These are phyloP conservation scores for Botia almorhae DNA, from an alignment of 2,797 vertebrate genomes.

Conservation along the genomic window DNA sequence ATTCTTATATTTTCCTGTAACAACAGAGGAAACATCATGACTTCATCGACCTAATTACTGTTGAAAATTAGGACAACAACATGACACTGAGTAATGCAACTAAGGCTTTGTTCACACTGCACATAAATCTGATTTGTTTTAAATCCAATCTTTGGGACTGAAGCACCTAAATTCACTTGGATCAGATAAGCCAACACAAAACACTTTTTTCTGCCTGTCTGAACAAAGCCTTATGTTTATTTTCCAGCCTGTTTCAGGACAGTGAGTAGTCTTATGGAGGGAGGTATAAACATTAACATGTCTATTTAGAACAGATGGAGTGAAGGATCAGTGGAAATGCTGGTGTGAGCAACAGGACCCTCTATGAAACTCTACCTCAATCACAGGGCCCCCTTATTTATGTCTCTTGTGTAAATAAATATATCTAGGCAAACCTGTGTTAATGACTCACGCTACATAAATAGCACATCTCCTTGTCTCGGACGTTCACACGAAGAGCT, in stretches of 20 bases:
- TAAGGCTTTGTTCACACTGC: too few relatives aligned
- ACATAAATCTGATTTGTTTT: too few relatives aligned
- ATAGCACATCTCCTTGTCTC: conserved; percentile 75
- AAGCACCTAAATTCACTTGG: too few relatives aligned
- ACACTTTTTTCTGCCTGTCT: background rate
- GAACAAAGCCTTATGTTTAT: conserved; percentile 24
- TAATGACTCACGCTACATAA: conserved; percentile 81
- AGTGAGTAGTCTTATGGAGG: conserved; percentile 12
- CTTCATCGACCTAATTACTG: too few relatives aligned
- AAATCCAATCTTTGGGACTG: too few relatives aligned
- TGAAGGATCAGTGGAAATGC: conserved; percentile 60
- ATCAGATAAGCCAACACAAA: too few relatives aligned
- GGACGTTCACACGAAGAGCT: conserved; percentile 63
- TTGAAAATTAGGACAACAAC: too few relatives aligned
- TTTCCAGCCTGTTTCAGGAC: conserved; percentile 36
- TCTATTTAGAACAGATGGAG: conserved; percentile 70
- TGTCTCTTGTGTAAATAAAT: conserved; percentile 85
- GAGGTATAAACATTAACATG: conserved; percentile 61
- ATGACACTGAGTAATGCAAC: too few relatives aligned
- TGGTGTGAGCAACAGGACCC: conserved; percentile 66
- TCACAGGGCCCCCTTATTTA: conserved; percentile 77
- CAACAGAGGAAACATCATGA: too few relatives aligned
- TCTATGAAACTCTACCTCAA: conserved; percentile 76
- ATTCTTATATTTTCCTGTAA: too few relatives aligned
- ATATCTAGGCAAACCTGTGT: conserved; percentile 81